These are phyloP conservation scores for Porites cylindrica DNA, from an alignment of 92 coral and sea anemone genomes.

Conservation along the genomic window DNA sequence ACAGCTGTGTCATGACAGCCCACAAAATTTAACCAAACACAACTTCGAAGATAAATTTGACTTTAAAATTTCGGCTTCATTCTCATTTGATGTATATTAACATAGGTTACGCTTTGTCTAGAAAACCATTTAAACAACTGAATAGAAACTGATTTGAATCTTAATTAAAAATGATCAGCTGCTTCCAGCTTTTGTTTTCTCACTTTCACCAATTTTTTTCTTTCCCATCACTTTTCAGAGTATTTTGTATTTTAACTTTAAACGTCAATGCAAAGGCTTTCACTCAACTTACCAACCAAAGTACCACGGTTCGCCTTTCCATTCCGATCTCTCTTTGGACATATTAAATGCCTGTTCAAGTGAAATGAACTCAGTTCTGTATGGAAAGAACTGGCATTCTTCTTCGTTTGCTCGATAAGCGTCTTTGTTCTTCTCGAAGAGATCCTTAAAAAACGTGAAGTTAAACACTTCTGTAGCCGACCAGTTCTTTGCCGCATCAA, in stretches of 20 bases:
- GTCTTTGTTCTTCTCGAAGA: slow-evolving; percentile 83
- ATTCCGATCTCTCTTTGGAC: slow-evolving; percentile 90
- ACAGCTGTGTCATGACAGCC: slow-evolving; percentile 22
- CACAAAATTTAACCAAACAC: slow-evolving; percentile 3
- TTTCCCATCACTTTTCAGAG: not conserved
- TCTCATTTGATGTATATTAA: slow-evolving; percentile 10
- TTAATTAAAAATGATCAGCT: slow-evolving; percentile 9
- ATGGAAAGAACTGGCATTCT: slow-evolving; percentile 98
- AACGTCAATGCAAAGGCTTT: not conserved
- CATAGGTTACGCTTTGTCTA: not conserved
- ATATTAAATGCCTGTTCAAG: slow-evolving; percentile 85
- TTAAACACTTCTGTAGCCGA: slow-evolving; percentile 83
- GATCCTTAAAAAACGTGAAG: slow-evolving; percentile 78
- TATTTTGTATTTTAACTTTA: not conserved
- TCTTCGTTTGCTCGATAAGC: slow-evolving; percentile 89
- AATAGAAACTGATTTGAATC: not conserved
- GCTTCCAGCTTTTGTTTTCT: not conserved
- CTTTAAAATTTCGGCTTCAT: slow-evolving; percentile 21
- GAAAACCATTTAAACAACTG: no score
- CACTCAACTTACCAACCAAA: slow-evolving; percentile 89
- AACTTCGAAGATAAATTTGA: slow-evolving; percentile 12
- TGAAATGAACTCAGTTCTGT: slow-evolving; percentile 88
- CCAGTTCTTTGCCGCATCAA: slow-evolving; percentile 97
- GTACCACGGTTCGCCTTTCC: slow-evolving; percentile 96
- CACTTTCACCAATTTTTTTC: not conserved